Conservation (phyloP, 2,113 vertebrate genomes). For the Oreochromis spilurus region DNA sequence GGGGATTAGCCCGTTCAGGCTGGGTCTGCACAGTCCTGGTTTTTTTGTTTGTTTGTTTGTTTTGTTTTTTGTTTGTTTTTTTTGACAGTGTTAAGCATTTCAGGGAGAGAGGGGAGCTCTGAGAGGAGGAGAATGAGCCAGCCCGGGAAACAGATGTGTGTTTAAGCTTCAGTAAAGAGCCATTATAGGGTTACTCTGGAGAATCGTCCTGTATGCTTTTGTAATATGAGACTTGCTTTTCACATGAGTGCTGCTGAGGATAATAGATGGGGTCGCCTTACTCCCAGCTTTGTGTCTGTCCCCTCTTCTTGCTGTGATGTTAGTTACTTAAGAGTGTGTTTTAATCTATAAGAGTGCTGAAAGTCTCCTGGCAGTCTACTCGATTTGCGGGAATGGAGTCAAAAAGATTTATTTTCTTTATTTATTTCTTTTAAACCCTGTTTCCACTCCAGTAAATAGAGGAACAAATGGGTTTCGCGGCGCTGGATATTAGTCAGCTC, state of each 20-base stretch:
- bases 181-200: background rate
- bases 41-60: too few relatives aligned
- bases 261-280: background rate
- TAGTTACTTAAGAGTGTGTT: constrained; percentile 23
- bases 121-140: background rate
- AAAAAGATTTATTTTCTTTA: background rate
- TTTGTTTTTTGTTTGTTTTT: background rate
- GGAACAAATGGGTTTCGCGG: background rate
- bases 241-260: background rate
- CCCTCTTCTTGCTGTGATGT: background rate
- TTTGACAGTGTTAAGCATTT: background rate
- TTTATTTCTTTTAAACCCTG: background rate
- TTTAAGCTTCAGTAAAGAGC: background rate
- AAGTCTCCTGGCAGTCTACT: background rate
- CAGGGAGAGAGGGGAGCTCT: background rate
- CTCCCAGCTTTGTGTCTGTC: background rate
- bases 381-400: background rate
- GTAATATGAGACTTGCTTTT: constrained; percentile 4
- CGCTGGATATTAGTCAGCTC: background rate
- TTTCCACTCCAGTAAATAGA: background rate
- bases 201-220: background rate
- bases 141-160: background rate
- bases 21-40: background rate
- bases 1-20: constrained; percentile 42
- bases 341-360: constrained; percentile 17